Base-by-base conservation (phyloP, 2,888 invertebrate species). In the Erynnis tages region DNA sequence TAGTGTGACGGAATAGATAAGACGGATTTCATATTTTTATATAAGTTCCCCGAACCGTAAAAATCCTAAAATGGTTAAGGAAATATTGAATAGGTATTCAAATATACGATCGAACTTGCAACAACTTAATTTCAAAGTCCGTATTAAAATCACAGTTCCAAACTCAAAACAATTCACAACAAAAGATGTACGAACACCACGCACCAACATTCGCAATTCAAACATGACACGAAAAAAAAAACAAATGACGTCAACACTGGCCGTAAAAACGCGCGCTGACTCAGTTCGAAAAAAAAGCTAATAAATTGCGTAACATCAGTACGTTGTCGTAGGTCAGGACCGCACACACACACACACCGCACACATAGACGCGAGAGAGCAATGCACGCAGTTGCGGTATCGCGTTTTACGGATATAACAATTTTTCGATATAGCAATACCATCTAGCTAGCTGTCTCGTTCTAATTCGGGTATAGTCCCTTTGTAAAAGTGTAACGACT, bases 361-460 rank as follows among this genome's bases (percentile, higher is more conserved):
- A 59, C 55, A 45, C 61, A 58, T 59, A 56, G 58, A 58, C 48
- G 63, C 62, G 61, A 70, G 66, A 72, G 82, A 74, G 78, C 79
- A 81, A 76, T 68, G 81, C 62, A 71, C 79, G 78, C 71, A 58
- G 21, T 48, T 62, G 71, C 68, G 66, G 75, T 80, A 76, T 82
- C 81, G 67, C 66, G 73, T 82, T 82, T 79, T 76, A 73, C 73
- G 61, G 69, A 70, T 73, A 71, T 70, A 68, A 67, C 69, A 62
- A 64, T 60, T 66, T 68, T 72, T 61, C 57, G 54, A 54, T 60
- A 60, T 55, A 60, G 55, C 48, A 59, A 57, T 46, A 67, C 61
- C 63, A 65, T 54, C 48, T 56, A 45, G 57, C 62, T 55, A 54
- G 56, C 59, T 59, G 53, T 60, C 63, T 61, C 63, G 53, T 54